Conservation (phyloP, 2,797 vertebrate genomes). For the Sebastes melanostomus region DNA sequence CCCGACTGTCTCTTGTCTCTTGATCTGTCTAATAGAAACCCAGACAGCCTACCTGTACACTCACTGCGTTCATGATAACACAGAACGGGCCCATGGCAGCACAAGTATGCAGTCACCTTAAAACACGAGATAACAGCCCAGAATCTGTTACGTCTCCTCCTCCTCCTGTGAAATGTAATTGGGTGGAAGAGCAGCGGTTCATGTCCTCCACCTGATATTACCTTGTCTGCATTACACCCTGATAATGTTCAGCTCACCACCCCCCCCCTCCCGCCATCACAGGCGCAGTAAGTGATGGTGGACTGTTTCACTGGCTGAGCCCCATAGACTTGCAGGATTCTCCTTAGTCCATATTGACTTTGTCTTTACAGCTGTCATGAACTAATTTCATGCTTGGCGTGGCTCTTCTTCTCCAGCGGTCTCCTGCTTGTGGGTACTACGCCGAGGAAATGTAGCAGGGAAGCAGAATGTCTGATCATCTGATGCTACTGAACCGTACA, state of each 20-base stretch:
- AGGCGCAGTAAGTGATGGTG: conserved; percentile 33
- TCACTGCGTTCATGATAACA: background rate
- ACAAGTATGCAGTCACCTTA: background rate
- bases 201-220: conserved; percentile 30
- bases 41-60: background rate
- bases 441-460: conserved; percentile 37
- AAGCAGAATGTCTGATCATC: conserved; percentile 13
- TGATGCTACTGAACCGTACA: conserved; percentile 1
- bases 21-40: conserved; percentile 14
- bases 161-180: conserved; percentile 10
- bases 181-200: background rate
- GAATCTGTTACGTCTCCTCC: background rate
- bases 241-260: background rate
- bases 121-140: background rate
- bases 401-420: conserved; percentile 41
- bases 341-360: conserved; percentile 65
- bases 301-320: conserved; percentile 38
- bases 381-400: conserved; percentile 72
- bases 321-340: conserved; percentile 35
- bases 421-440: conserved; percentile 20
- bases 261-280: too few species aligned
- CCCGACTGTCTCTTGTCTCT: background rate
- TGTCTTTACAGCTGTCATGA: conserved; percentile 67
- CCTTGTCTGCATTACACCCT: conserved; percentile 8
- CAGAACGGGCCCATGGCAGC: background rate